Evolutionary conservation across 1,140 invertebrate genomes (phyloP).

Genomic region (Drosophila tani): DNA sequence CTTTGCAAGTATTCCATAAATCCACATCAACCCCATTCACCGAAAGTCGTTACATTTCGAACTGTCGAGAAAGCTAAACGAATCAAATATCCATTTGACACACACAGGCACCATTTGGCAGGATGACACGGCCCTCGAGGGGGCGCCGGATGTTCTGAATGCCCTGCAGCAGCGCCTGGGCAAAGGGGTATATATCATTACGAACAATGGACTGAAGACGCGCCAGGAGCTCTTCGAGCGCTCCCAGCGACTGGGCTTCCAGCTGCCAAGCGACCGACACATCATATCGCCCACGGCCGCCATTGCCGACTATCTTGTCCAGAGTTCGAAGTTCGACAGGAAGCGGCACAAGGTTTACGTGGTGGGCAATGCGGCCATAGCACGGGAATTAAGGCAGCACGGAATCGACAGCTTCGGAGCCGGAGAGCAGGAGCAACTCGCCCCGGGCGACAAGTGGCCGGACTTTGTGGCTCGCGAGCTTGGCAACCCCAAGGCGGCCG

Average conservation of each 20-base stretch:
- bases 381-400: slow-evolving; percentile 90
- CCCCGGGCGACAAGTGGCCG: slow-evolving; percentile 52
- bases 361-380: slow-evolving; percentile 92
- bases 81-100: slow-evolving; percentile 26
- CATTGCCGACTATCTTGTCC: slow-evolving; percentile 92
- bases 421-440: slow-evolving; percentile 85
- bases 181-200: slow-evolving; percentile 95
- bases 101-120: slow-evolving; percentile 93
- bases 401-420: slow-evolving; percentile 92
- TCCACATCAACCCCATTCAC: background rate
- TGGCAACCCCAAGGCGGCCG: slow-evolving; percentile 78
- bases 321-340: slow-evolving; percentile 88
- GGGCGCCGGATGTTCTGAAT: slow-evolving; percentile 91
- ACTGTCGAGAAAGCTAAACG: background rate
- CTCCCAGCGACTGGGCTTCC: slow-evolving; percentile 90
- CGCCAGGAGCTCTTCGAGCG: slow-evolving; percentile 92
- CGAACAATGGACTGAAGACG: slow-evolving; percentile 97
- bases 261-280: slow-evolving; percentile 89
- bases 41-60: slow-evolving; percentile 1
- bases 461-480: slow-evolving; percentile 77
- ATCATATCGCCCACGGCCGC: slow-evolving; percentile 94
- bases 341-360: slow-evolving; percentile 92
- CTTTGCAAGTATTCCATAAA: background rate
- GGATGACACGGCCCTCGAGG: slow-evolving; percentile 88
- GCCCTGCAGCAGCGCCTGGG: slow-evolving; percentile 88